Conservation (phyloP, 2,888 invertebrate genomes). For the Papilio demoleus region DNA sequence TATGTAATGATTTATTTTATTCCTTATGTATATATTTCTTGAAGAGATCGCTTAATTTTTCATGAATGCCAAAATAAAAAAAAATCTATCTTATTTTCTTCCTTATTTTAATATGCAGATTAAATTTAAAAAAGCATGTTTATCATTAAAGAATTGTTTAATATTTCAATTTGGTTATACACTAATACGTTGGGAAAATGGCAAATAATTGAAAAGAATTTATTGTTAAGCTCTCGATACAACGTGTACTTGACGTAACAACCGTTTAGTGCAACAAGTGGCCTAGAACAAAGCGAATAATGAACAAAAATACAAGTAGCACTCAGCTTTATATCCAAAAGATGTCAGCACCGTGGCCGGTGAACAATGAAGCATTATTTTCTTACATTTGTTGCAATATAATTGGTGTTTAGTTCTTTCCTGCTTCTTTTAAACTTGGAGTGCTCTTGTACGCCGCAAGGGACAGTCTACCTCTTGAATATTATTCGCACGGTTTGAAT, state of each 20-base stretch:
- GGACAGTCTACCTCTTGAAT: conserved; percentile 51
- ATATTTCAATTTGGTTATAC: conserved; percentile 37
- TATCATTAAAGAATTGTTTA: conserved; percentile 16
- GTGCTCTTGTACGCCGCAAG: conserved; percentile 58
- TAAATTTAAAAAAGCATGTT: no score
- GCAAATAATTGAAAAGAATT: conserved; percentile 57
- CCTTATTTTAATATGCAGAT: no score
- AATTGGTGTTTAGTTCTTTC: conserved; percentile 69
- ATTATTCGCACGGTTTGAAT: conserved; percentile 55
- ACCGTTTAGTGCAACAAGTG: conserved; percentile 62
- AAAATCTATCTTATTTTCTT: no score
- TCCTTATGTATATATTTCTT: background rate
- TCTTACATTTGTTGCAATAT: conserved; percentile 77
- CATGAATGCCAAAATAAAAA: no score
- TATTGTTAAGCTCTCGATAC: conserved; percentile 59
- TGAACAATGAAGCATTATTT: conserved; percentile 70
- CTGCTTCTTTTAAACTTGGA: conserved; percentile 58
- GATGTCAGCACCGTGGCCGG: conserved; percentile 65
- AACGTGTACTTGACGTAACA: conserved; percentile 56
- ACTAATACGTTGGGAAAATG: conserved; percentile 46
- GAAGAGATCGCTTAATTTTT: no score
- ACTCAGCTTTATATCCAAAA: conserved; percentile 71
- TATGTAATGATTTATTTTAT: background rate
- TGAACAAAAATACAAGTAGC: conserved; percentile 65
- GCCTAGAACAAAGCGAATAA: conserved; percentile 72